phyloP scores from a whole-genome alignment of 2,113 vertebrate species.

The Anthoscopus minutus region DNA sequence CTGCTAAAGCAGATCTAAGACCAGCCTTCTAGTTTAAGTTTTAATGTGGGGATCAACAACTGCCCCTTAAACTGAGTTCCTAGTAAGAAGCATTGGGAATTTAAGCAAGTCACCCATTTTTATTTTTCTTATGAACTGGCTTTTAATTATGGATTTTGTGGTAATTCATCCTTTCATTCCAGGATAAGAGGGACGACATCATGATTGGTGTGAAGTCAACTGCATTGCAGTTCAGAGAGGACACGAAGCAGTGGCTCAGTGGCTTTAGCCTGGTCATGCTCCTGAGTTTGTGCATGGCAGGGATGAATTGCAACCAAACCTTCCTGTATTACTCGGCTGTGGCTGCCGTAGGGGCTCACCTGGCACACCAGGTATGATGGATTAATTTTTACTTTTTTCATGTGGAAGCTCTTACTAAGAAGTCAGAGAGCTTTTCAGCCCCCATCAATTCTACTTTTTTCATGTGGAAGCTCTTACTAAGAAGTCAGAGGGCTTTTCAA shows the following conservation, averaged over 20 bases:
- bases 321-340: constrained; percentile 81
- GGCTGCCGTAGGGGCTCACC: constrained; percentile 70
- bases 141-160: background rate
- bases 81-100: background rate
- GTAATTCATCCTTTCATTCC: background rate
- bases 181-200: constrained; percentile 92
- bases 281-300: constrained; percentile 75
- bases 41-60: background rate
- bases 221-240: constrained; percentile 80
- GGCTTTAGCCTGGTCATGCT: constrained; percentile 85
- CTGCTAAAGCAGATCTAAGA: background rate
- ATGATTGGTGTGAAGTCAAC: constrained; percentile 90
- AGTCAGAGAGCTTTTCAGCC: background rate
- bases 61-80: background rate
- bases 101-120: background rate
- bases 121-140: background rate
- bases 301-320: constrained; percentile 80
- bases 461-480: background rate
- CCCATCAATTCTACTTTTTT: background rate
- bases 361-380: constrained; percentile 81
- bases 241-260: constrained; percentile 88
- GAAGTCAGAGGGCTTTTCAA: background rate
- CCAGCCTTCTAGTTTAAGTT: background rate
- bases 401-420: background rate
- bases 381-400: background rate